Conservation (phyloP, 2,888 invertebrate species). For the Acleris literana region DNA sequence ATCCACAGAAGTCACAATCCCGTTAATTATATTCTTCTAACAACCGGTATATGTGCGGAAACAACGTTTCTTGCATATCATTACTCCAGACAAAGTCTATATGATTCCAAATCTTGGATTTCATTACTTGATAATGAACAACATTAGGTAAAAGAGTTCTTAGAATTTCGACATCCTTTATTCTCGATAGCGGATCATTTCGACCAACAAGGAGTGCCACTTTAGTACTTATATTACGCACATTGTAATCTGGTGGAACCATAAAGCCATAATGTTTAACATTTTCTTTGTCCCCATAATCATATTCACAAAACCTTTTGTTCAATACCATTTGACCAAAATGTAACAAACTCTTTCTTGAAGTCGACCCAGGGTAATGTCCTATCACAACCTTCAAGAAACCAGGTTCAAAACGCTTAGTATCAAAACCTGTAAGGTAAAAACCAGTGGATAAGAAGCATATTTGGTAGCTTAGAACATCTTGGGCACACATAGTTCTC, state of each 20-base stretch:
- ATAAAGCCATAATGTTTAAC: slow-evolving; percentile 45
- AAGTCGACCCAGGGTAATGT: slow-evolving; percentile 56
- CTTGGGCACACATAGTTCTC: slow-evolving; percentile 25
- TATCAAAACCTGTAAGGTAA: slow-evolving; percentile 36
- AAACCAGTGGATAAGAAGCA: slow-evolving; percentile 16
- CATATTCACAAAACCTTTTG: slow-evolving; percentile 51
- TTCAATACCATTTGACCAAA: slow-evolving; percentile 47
- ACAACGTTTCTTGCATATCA: slow-evolving; percentile 50
- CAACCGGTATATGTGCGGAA: slow-evolving; percentile 46
- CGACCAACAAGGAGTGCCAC: slow-evolving; percentile 69
- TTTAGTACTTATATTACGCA: slow-evolving; percentile 50
- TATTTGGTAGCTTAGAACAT: slow-evolving; percentile 21
- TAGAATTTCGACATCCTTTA: slow-evolving; percentile 46
- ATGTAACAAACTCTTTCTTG: slow-evolving; percentile 55
- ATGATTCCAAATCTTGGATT: slow-evolving; percentile 50
- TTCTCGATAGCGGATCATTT: slow-evolving; percentile 77
- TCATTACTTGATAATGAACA: slow-evolving; percentile 46
- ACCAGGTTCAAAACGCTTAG: slow-evolving; percentile 46
- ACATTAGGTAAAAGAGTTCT: slow-evolving; percentile 49
- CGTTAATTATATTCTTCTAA: slow-evolving; percentile 38
- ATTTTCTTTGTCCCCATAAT: slow-evolving; percentile 53
- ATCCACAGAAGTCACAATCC: too few relatives aligned
- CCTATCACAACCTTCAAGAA: slow-evolving; percentile 45
- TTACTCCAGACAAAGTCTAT: slow-evolving; percentile 51
- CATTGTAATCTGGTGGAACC: slow-evolving; percentile 52